Evolutionary conservation across 2,113 vertebrate genomes (phyloP).

Genomic region (Rallus limicola): DNA sequence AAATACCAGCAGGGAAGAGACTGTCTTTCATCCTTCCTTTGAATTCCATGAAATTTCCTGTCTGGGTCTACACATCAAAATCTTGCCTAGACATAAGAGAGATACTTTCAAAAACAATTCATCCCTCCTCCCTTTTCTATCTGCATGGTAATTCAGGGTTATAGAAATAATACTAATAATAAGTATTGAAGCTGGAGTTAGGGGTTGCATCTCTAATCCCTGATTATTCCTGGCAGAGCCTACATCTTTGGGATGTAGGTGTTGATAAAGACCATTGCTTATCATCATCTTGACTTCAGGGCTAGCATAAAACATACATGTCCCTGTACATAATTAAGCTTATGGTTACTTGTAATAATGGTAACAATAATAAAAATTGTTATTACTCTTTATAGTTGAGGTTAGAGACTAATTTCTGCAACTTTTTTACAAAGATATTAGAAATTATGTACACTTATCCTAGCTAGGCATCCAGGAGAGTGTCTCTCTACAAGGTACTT

Average conservation of each 20-base stretch:
- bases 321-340: not conserved
- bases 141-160: not conserved
- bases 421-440: not conserved
- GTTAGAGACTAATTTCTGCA: not conserved
- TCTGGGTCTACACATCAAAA: conserved; percentile 4
- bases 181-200: not conserved
- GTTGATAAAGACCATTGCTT: not conserved
- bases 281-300: not conserved
- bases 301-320: not conserved
- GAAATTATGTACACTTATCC: not conserved
- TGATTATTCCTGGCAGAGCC: not conserved
- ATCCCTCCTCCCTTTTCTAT: not conserved
- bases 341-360: not conserved
- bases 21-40: conserved; percentile 38
- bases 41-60: conserved; percentile 51
- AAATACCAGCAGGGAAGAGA: conserved; percentile 50
- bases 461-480: not conserved
- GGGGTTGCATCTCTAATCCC: not conserved
- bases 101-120: conserved; percentile 5
- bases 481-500: not conserved
- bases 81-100: conserved; percentile 24
- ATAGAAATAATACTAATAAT: conserved; percentile 11
- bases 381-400: not conserved
- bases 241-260: not conserved
- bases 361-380: not conserved